Evolutionary conservation across 2,113 vertebrate species (phyloP).

Genomic region (Phyllostomus hastatus): DNA sequence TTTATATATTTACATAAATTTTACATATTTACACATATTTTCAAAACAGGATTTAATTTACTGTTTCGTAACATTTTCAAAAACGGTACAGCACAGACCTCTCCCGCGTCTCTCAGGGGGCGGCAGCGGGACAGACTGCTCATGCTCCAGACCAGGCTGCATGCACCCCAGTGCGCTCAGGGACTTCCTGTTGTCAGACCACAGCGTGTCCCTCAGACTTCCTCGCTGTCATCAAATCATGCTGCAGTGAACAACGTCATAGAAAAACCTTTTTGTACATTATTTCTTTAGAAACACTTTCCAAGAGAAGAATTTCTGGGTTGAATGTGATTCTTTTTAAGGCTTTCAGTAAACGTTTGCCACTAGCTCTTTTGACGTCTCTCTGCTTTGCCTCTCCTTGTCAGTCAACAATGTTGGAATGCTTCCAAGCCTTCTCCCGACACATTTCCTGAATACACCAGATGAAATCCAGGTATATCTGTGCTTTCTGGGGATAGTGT

Average conservation of each 20-base stretch:
- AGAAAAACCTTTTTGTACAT: not conserved
- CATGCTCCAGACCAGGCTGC: rapidly evolving
- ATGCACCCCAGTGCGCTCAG: not conserved
- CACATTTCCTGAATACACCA: slow-evolving; percentile 79
- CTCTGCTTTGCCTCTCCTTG: not conserved
- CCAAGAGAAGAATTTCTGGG: not conserved
- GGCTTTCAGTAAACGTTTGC: not conserved
- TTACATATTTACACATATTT: not conserved
- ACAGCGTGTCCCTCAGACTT: not conserved
- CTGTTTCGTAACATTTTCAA: not conserved
- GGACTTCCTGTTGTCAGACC: not conserved
- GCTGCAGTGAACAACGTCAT: not conserved
- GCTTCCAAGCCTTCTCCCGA: slow-evolving; percentile 81
- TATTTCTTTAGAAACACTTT: not conserved
- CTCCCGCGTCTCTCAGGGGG: not conserved
- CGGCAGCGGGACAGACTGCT: rapidly evolving
- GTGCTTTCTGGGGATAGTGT: not conserved
- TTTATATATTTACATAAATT: not conserved
- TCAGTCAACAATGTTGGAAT: slow-evolving; percentile 92
- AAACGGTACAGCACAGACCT: not conserved
- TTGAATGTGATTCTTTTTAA: not conserved
- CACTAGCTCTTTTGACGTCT: not conserved
- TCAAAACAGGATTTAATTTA: not conserved
- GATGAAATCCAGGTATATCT: slow-evolving; percentile 84
- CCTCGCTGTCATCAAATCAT: not conserved